Evolutionary conservation across 1,140 invertebrate genomes (phyloP).

Genomic region (Mercenaria mercenaria): DNA sequence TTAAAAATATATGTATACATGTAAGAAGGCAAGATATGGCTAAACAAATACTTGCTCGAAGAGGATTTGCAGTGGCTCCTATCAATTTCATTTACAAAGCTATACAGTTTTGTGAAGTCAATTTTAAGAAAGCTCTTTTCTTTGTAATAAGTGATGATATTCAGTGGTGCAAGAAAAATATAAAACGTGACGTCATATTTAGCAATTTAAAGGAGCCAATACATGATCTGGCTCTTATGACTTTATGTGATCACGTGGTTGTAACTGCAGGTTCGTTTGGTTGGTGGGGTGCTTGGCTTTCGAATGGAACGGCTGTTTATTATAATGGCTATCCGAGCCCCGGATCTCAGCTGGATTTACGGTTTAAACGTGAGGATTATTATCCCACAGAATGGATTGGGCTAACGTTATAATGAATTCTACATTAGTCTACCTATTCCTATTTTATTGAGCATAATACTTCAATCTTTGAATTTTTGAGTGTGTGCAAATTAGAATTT

Average conservation of each 20-base stretch:
- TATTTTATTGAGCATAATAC: too few relatives aligned
- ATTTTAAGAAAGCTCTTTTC: not conserved
- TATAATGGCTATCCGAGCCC: not conserved
- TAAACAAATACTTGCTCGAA: too few relatives aligned
- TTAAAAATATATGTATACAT: not conserved
- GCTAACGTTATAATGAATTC: too few relatives aligned
- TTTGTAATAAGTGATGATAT: conserved; percentile 1
- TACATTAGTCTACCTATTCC: too few relatives aligned
- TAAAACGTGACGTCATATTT: not conserved
- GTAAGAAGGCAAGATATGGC: not conserved
- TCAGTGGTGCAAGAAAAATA: not conserved
- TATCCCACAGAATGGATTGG: not conserved
- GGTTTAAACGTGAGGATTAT: not conserved
- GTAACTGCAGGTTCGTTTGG: not conserved
- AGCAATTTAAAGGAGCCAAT: not conserved
- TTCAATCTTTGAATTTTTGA: too few relatives aligned
- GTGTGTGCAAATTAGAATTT: too few relatives aligned
- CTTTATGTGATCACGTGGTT: conserved; percentile 8
- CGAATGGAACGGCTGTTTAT: conserved; percentile 19
- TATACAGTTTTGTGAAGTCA: not conserved
- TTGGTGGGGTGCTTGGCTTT: too few relatives aligned
- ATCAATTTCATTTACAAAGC: not conserved
- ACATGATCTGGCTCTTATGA: not conserved
- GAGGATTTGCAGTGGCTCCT: not conserved
- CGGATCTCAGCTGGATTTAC: not conserved